Conservation (phyloP, 2,888 invertebrate genomes). For the Celastrina argiolus region DNA sequence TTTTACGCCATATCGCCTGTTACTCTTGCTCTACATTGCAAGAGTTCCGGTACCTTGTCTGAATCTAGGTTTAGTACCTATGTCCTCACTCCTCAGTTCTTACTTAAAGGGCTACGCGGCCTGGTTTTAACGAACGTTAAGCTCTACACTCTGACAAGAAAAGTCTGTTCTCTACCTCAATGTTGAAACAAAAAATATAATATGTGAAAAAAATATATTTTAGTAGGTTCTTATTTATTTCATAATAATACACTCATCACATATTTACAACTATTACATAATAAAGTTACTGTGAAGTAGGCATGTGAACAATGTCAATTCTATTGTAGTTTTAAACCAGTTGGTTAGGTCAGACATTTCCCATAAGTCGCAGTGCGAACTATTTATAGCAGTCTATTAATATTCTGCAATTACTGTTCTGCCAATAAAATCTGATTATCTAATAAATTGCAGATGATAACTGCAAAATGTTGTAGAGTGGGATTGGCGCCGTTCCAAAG, state of each 20-base stretch:
- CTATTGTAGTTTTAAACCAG: neutral
- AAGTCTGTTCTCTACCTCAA: neutral
- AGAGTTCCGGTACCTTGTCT: neutral
- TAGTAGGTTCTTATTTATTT: neutral
- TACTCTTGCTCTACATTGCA: neutral
- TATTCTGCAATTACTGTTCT: neutral
- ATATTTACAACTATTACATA: slow-evolving; percentile 6
- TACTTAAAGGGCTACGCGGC: neutral
- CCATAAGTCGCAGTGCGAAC: neutral
- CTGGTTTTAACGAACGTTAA: neutral
- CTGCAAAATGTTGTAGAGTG: slow-evolving; percentile 28
- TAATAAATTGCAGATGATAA: slow-evolving; percentile 31
- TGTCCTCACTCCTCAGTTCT: neutral
- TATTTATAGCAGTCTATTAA: neutral
- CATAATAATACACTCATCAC: neutral
- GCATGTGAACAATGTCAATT: neutral
- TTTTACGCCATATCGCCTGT: neutral
- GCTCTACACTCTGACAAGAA: neutral
- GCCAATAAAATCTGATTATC: slow-evolving; percentile 1
- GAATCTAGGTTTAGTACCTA: slow-evolving; percentile 12
- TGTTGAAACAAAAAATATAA: neutral
- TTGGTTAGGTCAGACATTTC: neutral
- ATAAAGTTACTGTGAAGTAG: neutral
- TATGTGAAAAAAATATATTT: neutral
- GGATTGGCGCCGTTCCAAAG: slow-evolving; percentile 47